Percentiles rank a stretch among this genome's conserved stretches.
These are phyloP conservation scores for Alligator mississippiensis DNA, from an alignment of 2,113 vertebrate genomes.

Conservation along the genomic window DNA sequence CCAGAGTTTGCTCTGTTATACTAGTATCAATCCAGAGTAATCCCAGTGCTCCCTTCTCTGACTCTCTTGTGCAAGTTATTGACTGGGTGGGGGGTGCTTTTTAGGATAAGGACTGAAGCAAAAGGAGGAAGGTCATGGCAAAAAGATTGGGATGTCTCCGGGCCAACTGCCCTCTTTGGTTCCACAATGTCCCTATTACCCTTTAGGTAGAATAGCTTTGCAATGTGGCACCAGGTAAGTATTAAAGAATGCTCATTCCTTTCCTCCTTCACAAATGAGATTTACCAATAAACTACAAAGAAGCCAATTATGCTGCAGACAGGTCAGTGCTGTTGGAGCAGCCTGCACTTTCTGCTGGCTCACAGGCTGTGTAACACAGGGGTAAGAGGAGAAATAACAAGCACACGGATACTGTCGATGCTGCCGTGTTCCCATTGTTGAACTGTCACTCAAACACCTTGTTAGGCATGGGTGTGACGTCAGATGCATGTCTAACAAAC, in stretches of 20 bases:
- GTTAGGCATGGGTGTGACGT: slow-evolving; percentile 27
- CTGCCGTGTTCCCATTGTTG: background rate
- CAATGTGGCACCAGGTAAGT: background rate
- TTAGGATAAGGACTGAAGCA: background rate
- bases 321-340: background rate
- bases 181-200: accelerated
- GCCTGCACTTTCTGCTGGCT: background rate
- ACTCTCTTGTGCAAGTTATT: background rate
- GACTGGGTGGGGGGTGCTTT: background rate
- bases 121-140: background rate
- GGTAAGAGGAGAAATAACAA: background rate
- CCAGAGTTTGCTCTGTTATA: background rate
- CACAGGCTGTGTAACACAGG: background rate
- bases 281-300: background rate
- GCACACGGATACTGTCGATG: background rate
- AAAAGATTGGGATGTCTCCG: background rate
- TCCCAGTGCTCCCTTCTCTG: background rate
- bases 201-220: accelerated
- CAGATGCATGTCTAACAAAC: slow-evolving; percentile 55
- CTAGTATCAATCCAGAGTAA: background rate
- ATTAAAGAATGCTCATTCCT: background rate
- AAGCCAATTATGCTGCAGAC: background rate
- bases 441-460: slow-evolving; percentile 30
- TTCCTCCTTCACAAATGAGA: background rate
- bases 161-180: background rate